Conservation (phyloP, 2,888 invertebrate genomes). For the Pediacus dermestoides region DNA sequence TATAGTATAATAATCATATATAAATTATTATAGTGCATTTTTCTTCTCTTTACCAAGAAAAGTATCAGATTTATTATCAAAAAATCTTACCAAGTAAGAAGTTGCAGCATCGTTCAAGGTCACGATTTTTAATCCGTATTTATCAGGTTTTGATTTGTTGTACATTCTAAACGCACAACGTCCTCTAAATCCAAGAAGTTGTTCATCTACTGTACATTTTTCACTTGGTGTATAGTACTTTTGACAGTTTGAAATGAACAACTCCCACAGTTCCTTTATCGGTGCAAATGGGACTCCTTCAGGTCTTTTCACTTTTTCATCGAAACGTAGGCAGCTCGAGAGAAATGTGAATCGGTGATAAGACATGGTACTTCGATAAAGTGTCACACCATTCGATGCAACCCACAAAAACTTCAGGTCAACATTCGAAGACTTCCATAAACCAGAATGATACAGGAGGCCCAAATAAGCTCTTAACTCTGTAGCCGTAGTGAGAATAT, state of each 20-base stretch:
- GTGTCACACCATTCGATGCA: slow-evolving; percentile 15
- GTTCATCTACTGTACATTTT: slow-evolving; percentile 23
- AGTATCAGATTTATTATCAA: too few relatives aligned
- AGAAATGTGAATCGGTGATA: slow-evolving; percentile 21
- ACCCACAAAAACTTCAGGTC: slow-evolving; percentile 17
- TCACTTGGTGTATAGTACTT: slow-evolving; percentile 18
- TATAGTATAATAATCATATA: too few relatives aligned
- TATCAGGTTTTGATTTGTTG: slow-evolving; percentile 22
- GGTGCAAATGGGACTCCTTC: slow-evolving; percentile 20
- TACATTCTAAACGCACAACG: slow-evolving; percentile 21
- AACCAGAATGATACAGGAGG: slow-evolving; percentile 9
- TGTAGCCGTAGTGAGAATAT: too few relatives aligned
- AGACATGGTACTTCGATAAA: slow-evolving; percentile 22
- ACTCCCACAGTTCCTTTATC: slow-evolving; percentile 18
- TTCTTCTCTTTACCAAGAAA: too few relatives aligned
- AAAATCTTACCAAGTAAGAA: slow-evolving; percentile 24
- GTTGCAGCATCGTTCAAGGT: slow-evolving; percentile 20
- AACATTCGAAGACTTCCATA: slow-evolving; percentile 6
- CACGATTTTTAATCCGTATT: slow-evolving; percentile 21
- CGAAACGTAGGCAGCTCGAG: slow-evolving; percentile 18
- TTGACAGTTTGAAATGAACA: slow-evolving; percentile 18
- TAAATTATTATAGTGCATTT: too few relatives aligned
- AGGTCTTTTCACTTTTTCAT: slow-evolving; percentile 14
- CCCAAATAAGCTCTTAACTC: too few relatives aligned
- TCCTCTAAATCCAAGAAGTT: slow-evolving; percentile 21